phyloP scores from a whole-genome alignment of 2,113 vertebrate species.

The Ia io region DNA sequence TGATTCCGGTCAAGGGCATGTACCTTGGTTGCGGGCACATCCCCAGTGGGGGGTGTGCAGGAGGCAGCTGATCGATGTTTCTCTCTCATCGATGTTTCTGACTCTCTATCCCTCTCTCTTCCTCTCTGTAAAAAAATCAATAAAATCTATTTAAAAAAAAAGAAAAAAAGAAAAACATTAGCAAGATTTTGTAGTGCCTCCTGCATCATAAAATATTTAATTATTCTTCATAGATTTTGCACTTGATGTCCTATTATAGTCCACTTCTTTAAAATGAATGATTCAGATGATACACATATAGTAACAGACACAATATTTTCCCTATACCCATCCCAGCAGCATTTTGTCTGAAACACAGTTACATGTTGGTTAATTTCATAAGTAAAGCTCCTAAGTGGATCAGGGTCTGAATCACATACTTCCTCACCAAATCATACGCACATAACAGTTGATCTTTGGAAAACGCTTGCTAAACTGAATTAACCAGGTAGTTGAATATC shows the following conservation, averaged over 20 bases:
- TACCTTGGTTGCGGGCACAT: too few relatives aligned
- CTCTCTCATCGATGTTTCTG: too few relatives aligned
- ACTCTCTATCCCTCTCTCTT: too few relatives aligned
- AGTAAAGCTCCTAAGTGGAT: not conserved
- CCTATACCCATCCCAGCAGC: not conserved
- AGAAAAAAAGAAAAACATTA: too few relatives aligned
- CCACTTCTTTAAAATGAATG: constrained; percentile 27
- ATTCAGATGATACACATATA: not conserved
- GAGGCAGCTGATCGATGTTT: too few relatives aligned
- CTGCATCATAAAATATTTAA: constrained; percentile 26
- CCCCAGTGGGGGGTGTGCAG: too few relatives aligned
- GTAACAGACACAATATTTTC: not conserved
- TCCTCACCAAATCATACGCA: not conserved
- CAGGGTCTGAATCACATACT: not conserved
- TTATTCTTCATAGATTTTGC: not conserved
- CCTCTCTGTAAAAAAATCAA: too few relatives aligned
- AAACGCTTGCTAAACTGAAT: not conserved
- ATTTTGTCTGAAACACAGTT: not conserved
- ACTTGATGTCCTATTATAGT: not conserved
- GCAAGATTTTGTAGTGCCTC: not conserved
- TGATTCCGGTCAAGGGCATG: too few relatives aligned
- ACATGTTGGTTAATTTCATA: not conserved
- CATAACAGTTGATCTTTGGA: not conserved
- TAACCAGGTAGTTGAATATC: not conserved
- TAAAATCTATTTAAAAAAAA: too few relatives aligned